Conservation (phyloP, 2,797 vertebrate species). For the Pipistrellus pipistrellus region DNA sequence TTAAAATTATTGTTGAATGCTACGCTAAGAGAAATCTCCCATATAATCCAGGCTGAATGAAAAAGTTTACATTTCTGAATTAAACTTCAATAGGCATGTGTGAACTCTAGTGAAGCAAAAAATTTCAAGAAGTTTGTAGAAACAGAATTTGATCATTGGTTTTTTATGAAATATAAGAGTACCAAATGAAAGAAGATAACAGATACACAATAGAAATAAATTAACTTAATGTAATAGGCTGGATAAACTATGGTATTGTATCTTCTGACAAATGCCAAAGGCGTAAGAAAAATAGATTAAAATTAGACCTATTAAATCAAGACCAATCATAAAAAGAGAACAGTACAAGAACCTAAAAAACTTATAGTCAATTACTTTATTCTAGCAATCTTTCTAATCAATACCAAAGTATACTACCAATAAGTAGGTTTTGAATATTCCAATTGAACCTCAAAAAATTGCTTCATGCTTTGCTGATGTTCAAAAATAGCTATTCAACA, state of each 20-base stretch:
- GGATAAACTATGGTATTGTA: not conserved
- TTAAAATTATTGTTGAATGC: not conserved
- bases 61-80: constrained; percentile 43
- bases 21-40: not conserved
- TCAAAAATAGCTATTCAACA: constrained; percentile 35
- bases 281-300: not conserved
- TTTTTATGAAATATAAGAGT: not conserved
- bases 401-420: not conserved
- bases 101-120: not conserved
- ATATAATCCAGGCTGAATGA: not conserved
- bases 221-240: not conserved
- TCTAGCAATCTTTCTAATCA: not conserved
- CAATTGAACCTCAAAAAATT: not conserved
- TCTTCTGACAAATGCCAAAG: not conserved
- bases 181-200: constrained; percentile 2
- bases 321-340: not conserved
- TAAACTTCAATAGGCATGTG: not conserved
- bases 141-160: not conserved
- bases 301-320: not conserved
- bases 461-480: not conserved
- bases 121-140: not conserved
- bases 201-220: constrained; percentile 36
- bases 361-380: not conserved
- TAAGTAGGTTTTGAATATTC: not conserved
- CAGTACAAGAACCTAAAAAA: not conserved